Conservation (phyloP, 2,113 vertebrate species). For the Pontoporia blainvillei region DNA sequence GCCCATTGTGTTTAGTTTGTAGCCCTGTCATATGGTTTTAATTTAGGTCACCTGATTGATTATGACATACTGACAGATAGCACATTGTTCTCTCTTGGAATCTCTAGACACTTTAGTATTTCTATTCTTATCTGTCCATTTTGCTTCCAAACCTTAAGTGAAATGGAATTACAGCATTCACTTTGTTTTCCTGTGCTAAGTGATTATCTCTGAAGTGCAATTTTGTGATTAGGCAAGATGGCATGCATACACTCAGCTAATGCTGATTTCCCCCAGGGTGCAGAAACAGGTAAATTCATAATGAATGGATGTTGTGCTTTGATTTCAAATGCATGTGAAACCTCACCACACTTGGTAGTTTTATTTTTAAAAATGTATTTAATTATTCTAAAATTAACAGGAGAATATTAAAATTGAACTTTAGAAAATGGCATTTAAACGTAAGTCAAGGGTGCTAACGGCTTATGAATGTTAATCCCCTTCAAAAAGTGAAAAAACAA, state of each 20-base stretch:
- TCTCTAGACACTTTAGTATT: constrained; percentile 45
- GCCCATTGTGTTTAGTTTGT: constrained; percentile 43
- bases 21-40: constrained; percentile 58
- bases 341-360: constrained; percentile 50
- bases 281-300: constrained; percentile 68
- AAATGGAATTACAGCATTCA: constrained; percentile 65
- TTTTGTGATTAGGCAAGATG: constrained; percentile 71
- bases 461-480: constrained; percentile 70
- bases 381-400: constrained; percentile 71
- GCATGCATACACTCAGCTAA: constrained; percentile 54
- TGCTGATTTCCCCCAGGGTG: constrained; percentile 66
- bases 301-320: constrained; percentile 72
- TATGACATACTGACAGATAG: constrained; percentile 51
- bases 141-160: constrained; percentile 67
- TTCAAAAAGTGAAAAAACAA: constrained; percentile 53
- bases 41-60: constrained; percentile 56
- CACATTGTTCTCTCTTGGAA: constrained; percentile 44
- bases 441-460: constrained; percentile 65
- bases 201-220: constrained; percentile 71
- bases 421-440: constrained; percentile 70
- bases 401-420: constrained; percentile 75
- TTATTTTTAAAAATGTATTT: constrained; percentile 68
- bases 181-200: constrained; percentile 72
- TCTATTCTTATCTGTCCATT: constrained; percentile 63
- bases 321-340: constrained; percentile 74